These are phyloP conservation scores for Nylanderia fulva DNA, from an alignment of 1,140 invertebrate species.

Conservation along the genomic window DNA sequence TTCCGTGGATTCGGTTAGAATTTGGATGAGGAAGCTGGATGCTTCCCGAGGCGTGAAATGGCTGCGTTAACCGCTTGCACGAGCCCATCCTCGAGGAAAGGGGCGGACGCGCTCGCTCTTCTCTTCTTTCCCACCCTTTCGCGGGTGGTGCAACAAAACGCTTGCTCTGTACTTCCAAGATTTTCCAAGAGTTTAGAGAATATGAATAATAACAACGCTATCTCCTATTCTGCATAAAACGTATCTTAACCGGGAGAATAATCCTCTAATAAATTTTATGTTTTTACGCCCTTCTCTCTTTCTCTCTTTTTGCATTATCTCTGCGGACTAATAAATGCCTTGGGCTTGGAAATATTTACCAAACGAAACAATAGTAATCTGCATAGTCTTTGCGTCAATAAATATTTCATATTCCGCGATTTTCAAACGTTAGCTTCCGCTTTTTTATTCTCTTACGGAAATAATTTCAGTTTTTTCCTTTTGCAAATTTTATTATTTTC, in stretches of 20 bases:
- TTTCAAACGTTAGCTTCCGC: not conserved
- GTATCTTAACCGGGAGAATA: constrained; percentile 34
- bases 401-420: not conserved
- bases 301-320: constrained; percentile 1
- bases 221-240: constrained; percentile 37
- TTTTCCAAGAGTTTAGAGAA: constrained; percentile 47
- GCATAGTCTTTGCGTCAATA: not conserved
- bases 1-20: constrained; percentile 82
- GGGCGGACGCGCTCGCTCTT: constrained; percentile 66
- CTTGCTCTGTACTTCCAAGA: constrained; percentile 42
- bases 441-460: not conserved
- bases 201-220: constrained; percentile 45
- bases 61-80: constrained; percentile 83
- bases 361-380: not conserved
- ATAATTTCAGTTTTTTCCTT: not conserved
- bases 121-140: constrained; percentile 22
- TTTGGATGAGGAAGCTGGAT: constrained; percentile 83
- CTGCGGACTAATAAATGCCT: not conserved
- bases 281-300: not conserved
- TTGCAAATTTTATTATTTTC: not conserved
- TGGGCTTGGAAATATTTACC: not conserved
- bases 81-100: constrained; percentile 65
- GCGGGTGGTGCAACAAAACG: constrained; percentile 42
- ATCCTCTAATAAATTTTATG: constrained; percentile 30
- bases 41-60: constrained; percentile 84